Evolutionary conservation across 1,140 invertebrate genomes (phyloP).

Genomic region (Drosophila albomicans): DNA sequence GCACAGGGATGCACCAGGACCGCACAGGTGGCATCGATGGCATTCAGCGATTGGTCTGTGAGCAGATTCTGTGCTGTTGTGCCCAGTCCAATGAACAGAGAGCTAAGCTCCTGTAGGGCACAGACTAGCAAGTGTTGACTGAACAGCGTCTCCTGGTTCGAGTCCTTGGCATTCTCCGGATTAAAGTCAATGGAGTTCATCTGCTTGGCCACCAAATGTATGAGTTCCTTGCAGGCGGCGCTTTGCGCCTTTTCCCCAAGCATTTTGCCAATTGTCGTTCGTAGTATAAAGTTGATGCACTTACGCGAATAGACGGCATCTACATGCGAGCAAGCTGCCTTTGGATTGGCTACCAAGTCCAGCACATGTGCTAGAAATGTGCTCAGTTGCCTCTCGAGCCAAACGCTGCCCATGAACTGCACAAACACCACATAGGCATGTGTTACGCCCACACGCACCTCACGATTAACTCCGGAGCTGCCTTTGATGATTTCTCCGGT

Average conservation of each 20-base stretch:
- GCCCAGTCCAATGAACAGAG: conserved; percentile 93
- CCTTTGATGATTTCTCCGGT: conserved; percentile 98
- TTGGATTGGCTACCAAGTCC: conserved; percentile 96
- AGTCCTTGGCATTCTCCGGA: conserved; percentile 95
- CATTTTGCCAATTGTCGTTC: conserved; percentile 95
- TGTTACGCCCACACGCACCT: conserved; percentile 97
- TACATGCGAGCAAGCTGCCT: conserved; percentile 96
- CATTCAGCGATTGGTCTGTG: conserved; percentile 92
- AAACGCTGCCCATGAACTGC: conserved; percentile 95
- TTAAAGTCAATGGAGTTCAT: conserved; percentile 97
- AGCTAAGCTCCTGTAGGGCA: conserved; percentile 96
- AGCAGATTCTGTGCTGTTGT: conserved; percentile 96
- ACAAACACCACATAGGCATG: conserved; percentile 97
- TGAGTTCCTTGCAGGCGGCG: conserved; percentile 97
- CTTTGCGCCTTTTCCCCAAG: conserved; percentile 98
- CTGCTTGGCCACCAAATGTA: conserved; percentile 95
- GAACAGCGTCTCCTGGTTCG: conserved; percentile 94
- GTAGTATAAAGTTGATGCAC: conserved; percentile 98
- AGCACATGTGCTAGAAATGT: conserved; percentile 94
- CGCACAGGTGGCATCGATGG: conserved; percentile 87
- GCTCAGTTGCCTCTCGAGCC: conserved; percentile 97
- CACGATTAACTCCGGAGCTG: conserved; percentile 94
- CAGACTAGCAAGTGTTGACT: conserved; percentile 98
- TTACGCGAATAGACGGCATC: conserved; percentile 99
- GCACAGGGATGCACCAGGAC: conserved; percentile 96